phyloP scores from a whole-genome alignment of 30 jellyfish, hydroid and myxozoan genomes.

The Aurelia aurita complex sp. Pacific region DNA sequence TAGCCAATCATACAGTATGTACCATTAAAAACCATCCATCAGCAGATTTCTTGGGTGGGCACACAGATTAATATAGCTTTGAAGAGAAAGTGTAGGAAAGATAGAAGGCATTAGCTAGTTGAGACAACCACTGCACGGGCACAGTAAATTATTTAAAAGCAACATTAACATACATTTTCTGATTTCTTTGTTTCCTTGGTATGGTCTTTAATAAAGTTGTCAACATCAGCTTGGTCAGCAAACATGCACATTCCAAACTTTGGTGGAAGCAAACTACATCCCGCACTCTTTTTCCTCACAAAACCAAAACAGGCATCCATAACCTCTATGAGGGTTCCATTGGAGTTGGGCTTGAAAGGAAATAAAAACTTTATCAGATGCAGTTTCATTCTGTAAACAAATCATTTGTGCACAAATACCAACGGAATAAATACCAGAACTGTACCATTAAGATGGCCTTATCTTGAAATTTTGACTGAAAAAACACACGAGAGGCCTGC shows the following conservation, averaged over 20 bases:
- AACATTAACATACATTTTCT: background rate
- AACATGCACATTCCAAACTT: background rate
- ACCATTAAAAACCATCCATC: too few relatives aligned
- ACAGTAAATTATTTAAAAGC: background rate
- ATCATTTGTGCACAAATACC: too few relatives aligned
- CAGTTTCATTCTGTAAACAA: too few relatives aligned
- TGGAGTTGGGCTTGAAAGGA: slow-evolving; percentile 1
- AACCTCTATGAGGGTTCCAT: slow-evolving; percentile 13
- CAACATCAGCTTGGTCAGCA: slow-evolving; percentile 29
- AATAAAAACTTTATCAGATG: too few relatives aligned
- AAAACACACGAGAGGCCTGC: too few relatives aligned
- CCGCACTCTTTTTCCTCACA: slow-evolving; percentile 17
- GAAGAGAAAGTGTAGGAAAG: too few relatives aligned
- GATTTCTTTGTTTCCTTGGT: background rate
- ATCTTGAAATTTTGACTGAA: too few relatives aligned
- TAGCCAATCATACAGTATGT: too few relatives aligned
- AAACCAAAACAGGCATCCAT: slow-evolving; percentile 35
- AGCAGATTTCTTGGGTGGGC: too few relatives aligned
- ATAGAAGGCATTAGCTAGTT: background rate
- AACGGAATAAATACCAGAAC: too few relatives aligned
- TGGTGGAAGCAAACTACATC: background rate
- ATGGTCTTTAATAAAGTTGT: background rate
- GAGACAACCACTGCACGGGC: background rate
- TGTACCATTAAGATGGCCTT: too few relatives aligned
- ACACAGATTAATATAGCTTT: too few relatives aligned